Conservation (phyloP, 2,888 invertebrate species). For the Amphipyra berbera region DNA sequence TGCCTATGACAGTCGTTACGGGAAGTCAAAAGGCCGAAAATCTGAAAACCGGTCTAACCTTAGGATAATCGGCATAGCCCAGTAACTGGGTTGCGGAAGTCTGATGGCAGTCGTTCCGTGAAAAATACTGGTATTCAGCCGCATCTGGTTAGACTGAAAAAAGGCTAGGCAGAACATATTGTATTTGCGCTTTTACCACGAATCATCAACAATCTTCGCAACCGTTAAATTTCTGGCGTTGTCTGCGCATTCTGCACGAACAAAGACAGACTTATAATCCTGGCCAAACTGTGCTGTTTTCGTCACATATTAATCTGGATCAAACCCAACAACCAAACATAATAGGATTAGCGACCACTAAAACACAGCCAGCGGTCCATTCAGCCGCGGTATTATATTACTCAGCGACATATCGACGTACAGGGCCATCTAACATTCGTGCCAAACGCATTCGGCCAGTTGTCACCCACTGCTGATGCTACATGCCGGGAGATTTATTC, state of each 20-base stretch:
- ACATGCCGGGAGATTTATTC: constrained; percentile 74
- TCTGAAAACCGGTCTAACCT: no score
- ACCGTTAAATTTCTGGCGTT: background rate
- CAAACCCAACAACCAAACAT: constrained; percentile 44
- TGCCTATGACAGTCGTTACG: no score
- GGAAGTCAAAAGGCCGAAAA: no score
- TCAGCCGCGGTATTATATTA: constrained; percentile 50
- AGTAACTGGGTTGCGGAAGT: no score
- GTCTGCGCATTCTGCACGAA: constrained; percentile 10
- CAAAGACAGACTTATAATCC: constrained; percentile 16
- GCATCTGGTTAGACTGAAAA: no score
- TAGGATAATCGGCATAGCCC: no score
- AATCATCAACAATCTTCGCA: background rate
- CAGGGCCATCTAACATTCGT: constrained; percentile 71
- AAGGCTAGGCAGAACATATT: no score
- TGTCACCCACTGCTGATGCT: constrained; percentile 71
- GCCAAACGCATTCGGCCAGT: constrained; percentile 72
- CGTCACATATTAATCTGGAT: constrained; percentile 47
- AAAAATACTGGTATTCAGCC: no score
- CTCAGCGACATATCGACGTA: constrained; percentile 48
- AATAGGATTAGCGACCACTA: constrained; percentile 49
- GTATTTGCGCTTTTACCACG: no score
- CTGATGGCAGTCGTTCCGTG: no score
- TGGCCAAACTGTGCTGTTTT: constrained; percentile 22
- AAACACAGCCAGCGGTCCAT: constrained; percentile 50